Evolutionary conservation across 2,888 invertebrate genomes (phyloP).

Genomic region (Scaptomyza parva): DNA sequence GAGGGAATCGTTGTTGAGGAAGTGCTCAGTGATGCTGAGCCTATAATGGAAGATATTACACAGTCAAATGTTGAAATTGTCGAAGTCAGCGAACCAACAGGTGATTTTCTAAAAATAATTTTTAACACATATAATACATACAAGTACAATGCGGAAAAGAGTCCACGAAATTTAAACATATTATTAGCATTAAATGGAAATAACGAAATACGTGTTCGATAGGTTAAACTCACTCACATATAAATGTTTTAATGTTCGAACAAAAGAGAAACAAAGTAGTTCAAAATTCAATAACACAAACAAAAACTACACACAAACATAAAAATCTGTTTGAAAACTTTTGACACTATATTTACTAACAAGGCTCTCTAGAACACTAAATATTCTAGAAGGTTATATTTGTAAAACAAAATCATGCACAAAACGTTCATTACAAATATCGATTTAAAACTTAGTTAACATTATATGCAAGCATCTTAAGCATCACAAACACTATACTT

Average conservation of each 20-base stretch:
- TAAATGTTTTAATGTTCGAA: constrained; percentile 16
- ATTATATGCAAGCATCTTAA: constrained; percentile 56
- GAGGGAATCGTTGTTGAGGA: constrained; percentile 84
- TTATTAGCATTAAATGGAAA: constrained; percentile 14
- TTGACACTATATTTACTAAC: constrained; percentile 59
- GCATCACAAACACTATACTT: constrained; percentile 54
- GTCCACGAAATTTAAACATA: constrained; percentile 13
- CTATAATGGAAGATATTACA: constrained; percentile 68
- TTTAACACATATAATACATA: constrained; percentile 19
- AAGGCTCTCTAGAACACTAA: constrained; percentile 32
- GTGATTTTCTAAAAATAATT: constrained; percentile 71
- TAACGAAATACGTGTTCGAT: constrained; percentile 15
- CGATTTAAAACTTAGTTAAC: constrained; percentile 46
- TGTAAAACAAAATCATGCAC: constrained; percentile 24
- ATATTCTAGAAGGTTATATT: constrained; percentile 41
- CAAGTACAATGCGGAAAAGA: constrained; percentile 21
- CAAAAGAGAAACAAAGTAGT: constrained; percentile 29
- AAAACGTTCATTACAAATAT: constrained; percentile 42
- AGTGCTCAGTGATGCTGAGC: constrained; percentile 83
- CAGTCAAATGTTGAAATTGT: constrained; percentile 82
- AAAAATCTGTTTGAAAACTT: constrained; percentile 34
- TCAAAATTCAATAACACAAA: constrained; percentile 48
- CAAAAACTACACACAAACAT: constrained; percentile 36
- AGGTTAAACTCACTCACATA: constrained; percentile 25
- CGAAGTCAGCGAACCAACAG: constrained; percentile 83